A percentile compares a stretch with the other conserved stretches of the same genome.
Evolutionary conservation across 2,888 invertebrate species (phyloP).

Genomic region (Acrobasis suavella): DNA sequence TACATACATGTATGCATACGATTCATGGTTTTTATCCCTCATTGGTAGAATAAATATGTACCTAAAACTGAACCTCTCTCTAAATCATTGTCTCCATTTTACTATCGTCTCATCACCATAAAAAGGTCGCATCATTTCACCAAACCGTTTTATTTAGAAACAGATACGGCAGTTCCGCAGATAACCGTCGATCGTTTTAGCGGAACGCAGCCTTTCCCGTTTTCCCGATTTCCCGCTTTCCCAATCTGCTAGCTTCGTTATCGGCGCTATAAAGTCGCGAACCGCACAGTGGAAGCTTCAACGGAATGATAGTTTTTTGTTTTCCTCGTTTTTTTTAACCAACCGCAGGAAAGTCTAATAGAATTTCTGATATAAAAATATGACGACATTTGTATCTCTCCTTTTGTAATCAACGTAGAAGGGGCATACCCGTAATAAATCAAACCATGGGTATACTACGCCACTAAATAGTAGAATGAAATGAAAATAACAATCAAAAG

Average conservation of each 20-base stretch:
- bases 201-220: slow-evolving; percentile 18
- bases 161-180: slow-evolving; percentile 25
- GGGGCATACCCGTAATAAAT: too few relatives aligned
- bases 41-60: too few relatives aligned
- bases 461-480: too few relatives aligned
- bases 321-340: slow-evolving; percentile 28
- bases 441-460: too few relatives aligned
- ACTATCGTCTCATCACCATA: slow-evolving; percentile 14
- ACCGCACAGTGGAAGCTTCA: slow-evolving; percentile 21
- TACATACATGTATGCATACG: too few relatives aligned
- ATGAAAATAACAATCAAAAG: too few relatives aligned
- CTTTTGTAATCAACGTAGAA: too few relatives aligned
- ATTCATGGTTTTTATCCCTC: too few relatives aligned
- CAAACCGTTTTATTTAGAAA: slow-evolving; percentile 22
- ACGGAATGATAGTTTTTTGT: slow-evolving; percentile 28
- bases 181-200: slow-evolving; percentile 29
- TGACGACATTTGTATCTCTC: background rate
- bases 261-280: slow-evolving; percentile 24
- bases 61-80: background rate
- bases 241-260: slow-evolving; percentile 24
- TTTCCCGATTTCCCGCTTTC: slow-evolving; percentile 11
- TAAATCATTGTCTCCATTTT: background rate
- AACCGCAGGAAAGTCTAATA: slow-evolving; percentile 31
- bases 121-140: slow-evolving; percentile 14
- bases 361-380: background rate